Percentiles rank a stretch among this genome's conserved stretches.
Conservation (phyloP, 1,140 invertebrate genomes). For the Marisa cornuarietis region DNA sequence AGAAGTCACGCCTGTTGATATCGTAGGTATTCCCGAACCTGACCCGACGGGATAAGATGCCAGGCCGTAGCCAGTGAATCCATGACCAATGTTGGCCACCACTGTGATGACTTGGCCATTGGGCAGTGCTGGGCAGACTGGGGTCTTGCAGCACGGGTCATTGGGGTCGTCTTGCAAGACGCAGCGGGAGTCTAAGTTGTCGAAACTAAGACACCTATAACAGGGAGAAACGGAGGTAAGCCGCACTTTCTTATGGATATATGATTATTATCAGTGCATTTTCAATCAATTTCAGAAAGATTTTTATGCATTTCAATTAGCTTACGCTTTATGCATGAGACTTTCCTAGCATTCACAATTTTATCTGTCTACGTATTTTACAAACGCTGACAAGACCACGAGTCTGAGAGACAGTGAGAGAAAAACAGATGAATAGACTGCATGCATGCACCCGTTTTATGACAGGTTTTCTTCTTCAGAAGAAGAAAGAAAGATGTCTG, state of each 20-base stretch:
- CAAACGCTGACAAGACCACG: background rate
- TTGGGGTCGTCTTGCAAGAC: constrained; percentile 37
- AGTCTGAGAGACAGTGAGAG: background rate
- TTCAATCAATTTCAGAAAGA: no score
- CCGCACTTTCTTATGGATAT: no score
- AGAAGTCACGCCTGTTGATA: no score
- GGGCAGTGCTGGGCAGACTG: constrained; percentile 35
- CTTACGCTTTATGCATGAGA: no score
- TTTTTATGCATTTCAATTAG: no score
- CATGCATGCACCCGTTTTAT: no score
- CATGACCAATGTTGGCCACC: constrained; percentile 38
- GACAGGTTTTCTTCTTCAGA: no score
- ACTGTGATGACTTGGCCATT: constrained; percentile 33
- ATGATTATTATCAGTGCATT: no score
- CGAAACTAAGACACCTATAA: constrained; percentile 39
- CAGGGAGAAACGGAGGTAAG: no score
- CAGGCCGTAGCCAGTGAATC: constrained; percentile 34
- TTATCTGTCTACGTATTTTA: no score
- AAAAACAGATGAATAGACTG: background rate
- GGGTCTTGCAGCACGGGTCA: constrained; percentile 46
- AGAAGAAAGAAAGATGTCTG: background rate
- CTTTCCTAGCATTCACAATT: no score
- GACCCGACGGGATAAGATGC: constrained; percentile 19
- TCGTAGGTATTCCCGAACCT: no score
- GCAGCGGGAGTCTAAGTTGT: constrained; percentile 37